Percentiles rank a stretch among this genome's conserved stretches.
Evolutionary conservation across 2,113 vertebrate species (phyloP).

Genomic region (Turdus rufiventris): DNA sequence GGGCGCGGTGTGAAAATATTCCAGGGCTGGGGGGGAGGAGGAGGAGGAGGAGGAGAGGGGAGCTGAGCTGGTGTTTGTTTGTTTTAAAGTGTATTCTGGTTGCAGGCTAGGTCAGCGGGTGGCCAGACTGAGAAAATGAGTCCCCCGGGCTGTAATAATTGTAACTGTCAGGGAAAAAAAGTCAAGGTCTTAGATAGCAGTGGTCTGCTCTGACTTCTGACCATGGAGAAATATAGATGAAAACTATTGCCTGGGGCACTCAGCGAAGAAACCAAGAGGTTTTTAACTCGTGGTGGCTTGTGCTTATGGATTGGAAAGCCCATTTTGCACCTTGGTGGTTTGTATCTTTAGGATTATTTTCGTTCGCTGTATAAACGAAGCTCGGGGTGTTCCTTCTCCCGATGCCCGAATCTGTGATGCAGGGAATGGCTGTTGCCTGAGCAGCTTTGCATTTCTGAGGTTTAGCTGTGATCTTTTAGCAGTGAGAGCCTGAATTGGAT

Average conservation of each 20-base stretch:
- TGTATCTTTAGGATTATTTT: conserved; percentile 24
- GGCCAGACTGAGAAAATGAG: conserved; percentile 69
- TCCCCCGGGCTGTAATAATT: conserved; percentile 74
- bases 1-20: conserved; percentile 46
- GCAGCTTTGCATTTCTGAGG: neutral
- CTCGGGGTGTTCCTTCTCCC: neutral
- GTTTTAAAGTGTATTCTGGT: conserved; percentile 60
- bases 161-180: conserved; percentile 73
- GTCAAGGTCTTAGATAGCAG: conserved; percentile 70
- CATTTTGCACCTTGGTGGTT: conserved; percentile 43
- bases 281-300: conserved; percentile 53
- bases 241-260: conserved; percentile 47
- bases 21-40: neutral
- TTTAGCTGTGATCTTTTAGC: neutral
- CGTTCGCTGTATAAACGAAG: neutral
- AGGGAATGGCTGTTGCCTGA: neutral
- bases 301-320: conserved; percentile 14
- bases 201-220: conserved; percentile 61
- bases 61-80: conserved; percentile 48
- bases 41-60: neutral
- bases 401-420: neutral
- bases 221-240: conserved; percentile 68
- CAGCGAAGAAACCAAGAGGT: neutral
- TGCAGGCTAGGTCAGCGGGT: conserved; percentile 70
- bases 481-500: neutral